Evolutionary conservation across 2,888 invertebrate species (phyloP).

Genomic region (Sesamia inferens): DNA sequence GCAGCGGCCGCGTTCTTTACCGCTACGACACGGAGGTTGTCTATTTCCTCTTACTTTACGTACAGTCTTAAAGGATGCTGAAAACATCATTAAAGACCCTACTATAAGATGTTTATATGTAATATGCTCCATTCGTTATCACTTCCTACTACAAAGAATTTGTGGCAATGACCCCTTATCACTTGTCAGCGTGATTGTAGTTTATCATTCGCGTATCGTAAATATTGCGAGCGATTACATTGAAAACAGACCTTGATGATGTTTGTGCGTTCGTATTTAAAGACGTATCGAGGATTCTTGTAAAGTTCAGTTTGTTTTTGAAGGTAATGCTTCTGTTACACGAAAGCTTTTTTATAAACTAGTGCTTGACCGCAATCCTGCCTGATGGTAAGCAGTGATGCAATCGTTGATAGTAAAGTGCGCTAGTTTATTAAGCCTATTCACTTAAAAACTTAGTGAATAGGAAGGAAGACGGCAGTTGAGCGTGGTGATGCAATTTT

Average conservation of each 20-base stretch:
- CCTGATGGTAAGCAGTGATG: no score
- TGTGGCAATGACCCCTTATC: constrained; percentile 65
- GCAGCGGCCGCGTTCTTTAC: no score
- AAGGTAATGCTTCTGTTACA: no score
- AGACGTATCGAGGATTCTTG: background rate
- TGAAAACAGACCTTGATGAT: constrained; percentile 40
- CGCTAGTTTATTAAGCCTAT: no score
- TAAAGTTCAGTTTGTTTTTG: background rate
- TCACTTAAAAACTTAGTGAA: no score
- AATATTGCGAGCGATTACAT: constrained; percentile 49
- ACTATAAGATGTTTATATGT: constrained; percentile 15
- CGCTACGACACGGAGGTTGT: no score
- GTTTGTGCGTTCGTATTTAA: constrained; percentile 7
- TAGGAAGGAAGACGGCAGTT: no score
- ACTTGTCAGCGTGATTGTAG: constrained; percentile 16
- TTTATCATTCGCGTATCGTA: constrained; percentile 47
- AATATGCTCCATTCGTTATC: constrained; percentile 32
- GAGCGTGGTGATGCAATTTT: no score
- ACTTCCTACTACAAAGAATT: constrained; percentile 50
- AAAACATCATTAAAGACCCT: background rate
- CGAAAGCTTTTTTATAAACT: no score
- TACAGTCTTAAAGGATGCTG: background rate
- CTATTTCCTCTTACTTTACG: no score
- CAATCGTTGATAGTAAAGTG: no score
- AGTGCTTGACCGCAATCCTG: no score